phyloP scores from a whole-genome alignment of 2,797 vertebrate species.

The Chaenodraco wilsoni region DNA sequence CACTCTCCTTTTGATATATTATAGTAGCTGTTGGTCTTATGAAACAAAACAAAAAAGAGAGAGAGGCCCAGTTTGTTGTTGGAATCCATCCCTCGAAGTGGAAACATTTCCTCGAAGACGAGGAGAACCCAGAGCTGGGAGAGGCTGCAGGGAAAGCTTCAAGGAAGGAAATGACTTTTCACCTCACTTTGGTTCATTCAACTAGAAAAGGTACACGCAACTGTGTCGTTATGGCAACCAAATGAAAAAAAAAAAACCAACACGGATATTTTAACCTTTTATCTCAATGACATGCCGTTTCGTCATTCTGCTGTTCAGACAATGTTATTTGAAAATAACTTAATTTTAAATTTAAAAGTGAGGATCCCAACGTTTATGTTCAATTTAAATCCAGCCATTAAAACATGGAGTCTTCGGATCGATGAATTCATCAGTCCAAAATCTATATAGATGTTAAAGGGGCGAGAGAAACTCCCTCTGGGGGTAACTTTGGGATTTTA shows the following conservation, averaged over 20 bases:
- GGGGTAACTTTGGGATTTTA: too few species aligned
- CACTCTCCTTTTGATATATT: conserved; percentile 1
- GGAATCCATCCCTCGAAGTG: conserved; percentile 11
- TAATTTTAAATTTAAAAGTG: background rate
- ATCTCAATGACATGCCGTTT: background rate
- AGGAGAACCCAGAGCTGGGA: background rate
- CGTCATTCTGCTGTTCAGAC: background rate
- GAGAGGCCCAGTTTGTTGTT: background rate
- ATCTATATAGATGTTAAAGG: too few species aligned
- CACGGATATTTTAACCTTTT: conserved; percentile 7
- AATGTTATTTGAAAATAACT: background rate
- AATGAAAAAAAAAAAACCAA: conserved; percentile 6
- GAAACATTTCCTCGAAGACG: background rate
- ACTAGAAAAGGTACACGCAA: background rate
- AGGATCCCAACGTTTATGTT: background rate
- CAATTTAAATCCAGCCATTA: background rate
- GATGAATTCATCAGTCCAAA: background rate
- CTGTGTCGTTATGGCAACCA: conserved; percentile 1
- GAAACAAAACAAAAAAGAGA: conserved; percentile 3
- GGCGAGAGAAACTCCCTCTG: too few species aligned
- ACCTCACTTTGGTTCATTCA: conserved; percentile 16
- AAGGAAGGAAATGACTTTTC: background rate
- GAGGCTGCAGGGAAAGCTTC: conserved; percentile 8
- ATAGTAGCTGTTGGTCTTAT: background rate
- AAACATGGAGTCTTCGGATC: background rate